phyloP scores from a whole-genome alignment of 2,797 vertebrate species.

The Buphagus erythrorhynchus region DNA sequence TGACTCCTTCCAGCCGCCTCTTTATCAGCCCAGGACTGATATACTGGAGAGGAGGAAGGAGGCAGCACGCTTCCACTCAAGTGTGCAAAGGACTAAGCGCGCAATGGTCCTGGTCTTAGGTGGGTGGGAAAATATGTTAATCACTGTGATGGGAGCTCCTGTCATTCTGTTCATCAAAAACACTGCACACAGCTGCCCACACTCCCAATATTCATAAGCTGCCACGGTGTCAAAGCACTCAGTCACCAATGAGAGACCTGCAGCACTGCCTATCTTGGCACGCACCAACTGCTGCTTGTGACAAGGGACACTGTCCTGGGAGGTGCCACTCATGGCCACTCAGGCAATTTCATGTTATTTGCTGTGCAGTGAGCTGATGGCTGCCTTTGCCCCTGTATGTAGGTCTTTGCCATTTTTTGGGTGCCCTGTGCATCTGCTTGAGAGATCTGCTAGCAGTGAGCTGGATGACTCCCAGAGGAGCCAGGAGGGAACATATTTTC shows the following conservation, averaged over 20 bases:
- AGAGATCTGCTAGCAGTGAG: neutral
- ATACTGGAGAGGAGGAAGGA: neutral
- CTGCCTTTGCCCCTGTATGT: neutral
- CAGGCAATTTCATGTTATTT: rapidly evolving
- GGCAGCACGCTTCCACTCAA: neutral
- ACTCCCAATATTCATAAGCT: neutral
- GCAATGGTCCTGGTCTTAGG: neutral
- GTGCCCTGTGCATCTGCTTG: neutral
- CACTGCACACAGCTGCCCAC: neutral
- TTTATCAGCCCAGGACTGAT: neutral
- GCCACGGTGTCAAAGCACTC: neutral
- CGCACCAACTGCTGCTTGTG: rapidly evolving
- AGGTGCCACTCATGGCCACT: neutral
- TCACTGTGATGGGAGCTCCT: rapidly evolving
- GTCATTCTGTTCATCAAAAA: neutral
- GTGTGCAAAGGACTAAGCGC: neutral
- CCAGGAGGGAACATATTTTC: neutral
- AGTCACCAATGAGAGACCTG: neutral
- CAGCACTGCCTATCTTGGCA: neutral
- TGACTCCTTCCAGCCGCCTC: rapidly evolving
- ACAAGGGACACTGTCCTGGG: too few species aligned
- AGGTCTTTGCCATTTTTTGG: neutral
- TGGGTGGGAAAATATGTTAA: neutral
- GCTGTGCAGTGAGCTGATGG: neutral
- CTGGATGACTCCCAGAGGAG: rapidly evolving